A percentile compares a stretch with the other conserved stretches of the same genome.
Evolutionary conservation across 2,888 invertebrate species (phyloP).

Genomic region (Lasiommata megera): DNA sequence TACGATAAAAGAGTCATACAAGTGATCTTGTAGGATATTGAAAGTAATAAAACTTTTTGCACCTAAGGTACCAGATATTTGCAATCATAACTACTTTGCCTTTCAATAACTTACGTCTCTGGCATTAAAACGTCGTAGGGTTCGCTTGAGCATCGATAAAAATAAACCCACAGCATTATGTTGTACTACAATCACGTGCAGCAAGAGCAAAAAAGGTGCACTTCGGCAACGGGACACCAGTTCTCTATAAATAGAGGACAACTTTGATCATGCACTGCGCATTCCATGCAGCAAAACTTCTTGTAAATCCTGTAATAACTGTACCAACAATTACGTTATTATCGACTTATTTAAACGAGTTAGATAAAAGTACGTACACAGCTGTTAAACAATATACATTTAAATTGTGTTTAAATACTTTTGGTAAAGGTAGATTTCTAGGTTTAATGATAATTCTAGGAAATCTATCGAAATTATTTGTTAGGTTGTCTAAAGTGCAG

Average conservation of each 20-base stretch:
- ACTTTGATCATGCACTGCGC: constrained; percentile 4
- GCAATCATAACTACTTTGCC: constrained; percentile 1
- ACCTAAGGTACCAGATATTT: background rate
- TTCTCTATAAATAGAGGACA: constrained; percentile 23
- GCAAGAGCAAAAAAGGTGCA: constrained; percentile 7
- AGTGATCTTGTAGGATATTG: no score
- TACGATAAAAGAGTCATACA: no score
- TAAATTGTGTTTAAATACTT: no score
- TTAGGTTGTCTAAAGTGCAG: no score
- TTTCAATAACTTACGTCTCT: background rate
- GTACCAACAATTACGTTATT: constrained; percentile 4
- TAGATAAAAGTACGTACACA: background rate
- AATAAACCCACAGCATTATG: constrained; percentile 13
- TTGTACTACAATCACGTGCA: constrained; percentile 14
- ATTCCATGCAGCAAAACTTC: constrained; percentile 13
- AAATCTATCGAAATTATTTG: no score
- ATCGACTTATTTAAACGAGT: background rate
- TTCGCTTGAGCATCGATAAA: background rate
- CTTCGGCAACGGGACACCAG: constrained; percentile 22
- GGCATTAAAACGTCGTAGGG: constrained; percentile 3
- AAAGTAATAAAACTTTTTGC: background rate
- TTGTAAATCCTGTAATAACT: constrained; percentile 9
- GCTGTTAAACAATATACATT: no score
- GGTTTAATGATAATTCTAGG: no score
- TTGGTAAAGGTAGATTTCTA: no score